Evolutionary conservation across 2,113 vertebrate species (phyloP).

Genomic region (Anguilla rostrata): DNA sequence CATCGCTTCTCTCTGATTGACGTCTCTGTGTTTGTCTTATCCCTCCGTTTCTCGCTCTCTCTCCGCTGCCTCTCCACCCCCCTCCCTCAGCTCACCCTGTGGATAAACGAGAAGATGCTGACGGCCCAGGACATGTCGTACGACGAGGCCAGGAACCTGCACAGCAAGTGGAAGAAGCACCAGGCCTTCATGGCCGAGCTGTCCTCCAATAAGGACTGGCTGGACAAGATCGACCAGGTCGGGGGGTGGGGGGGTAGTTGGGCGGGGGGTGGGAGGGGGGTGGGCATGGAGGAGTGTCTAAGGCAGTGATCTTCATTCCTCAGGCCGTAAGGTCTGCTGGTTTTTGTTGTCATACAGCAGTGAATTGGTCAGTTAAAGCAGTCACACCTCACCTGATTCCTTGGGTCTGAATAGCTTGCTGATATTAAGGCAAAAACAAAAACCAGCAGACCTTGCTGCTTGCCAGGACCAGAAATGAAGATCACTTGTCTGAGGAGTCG

Average conservation of each 20-base stretch:
- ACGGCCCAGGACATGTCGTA: conserved; percentile 89
- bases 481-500: neutral
- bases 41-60: neutral
- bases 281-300: neutral
- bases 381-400: no score
- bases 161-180: conserved; percentile 94
- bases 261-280: neutral
- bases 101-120: conserved; percentile 97
- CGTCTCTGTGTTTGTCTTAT: neutral
- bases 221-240: conserved; percentile 84
- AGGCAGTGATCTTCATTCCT: neutral
- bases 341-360: no score
- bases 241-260: neutral
- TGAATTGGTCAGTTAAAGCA: no score
- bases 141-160: conserved; percentile 83
- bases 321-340: no score
- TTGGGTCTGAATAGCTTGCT: no score
- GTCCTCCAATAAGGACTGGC: conserved; percentile 84
- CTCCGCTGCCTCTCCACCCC: no score
- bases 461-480: no score
- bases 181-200: conserved; percentile 92
- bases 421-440: no score
- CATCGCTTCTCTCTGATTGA: neutral
- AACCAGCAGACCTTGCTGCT: no score
- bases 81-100: conserved; percentile 77